These are phyloP conservation scores for Vultur gryphus DNA, from an alignment of 2,797 vertebrate genomes.

Conservation along the genomic window DNA sequence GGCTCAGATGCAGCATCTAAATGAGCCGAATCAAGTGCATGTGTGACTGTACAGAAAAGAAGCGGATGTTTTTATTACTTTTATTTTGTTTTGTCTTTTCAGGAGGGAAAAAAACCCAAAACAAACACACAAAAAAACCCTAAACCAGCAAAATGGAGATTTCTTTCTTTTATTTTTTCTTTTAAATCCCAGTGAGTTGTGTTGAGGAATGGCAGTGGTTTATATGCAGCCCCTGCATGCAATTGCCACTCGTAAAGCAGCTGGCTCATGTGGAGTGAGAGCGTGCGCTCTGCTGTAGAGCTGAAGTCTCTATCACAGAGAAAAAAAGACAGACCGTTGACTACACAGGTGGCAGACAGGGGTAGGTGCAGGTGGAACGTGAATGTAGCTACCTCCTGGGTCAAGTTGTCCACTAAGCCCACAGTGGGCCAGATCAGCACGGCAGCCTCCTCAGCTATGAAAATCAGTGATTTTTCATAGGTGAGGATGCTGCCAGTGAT, in stretches of 20 bases:
- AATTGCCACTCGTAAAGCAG: background rate
- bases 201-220: background rate
- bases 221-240: background rate
- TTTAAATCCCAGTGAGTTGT: background rate
- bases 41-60: background rate
- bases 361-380: background rate
- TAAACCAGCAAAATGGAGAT: background rate
- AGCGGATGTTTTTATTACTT: background rate
- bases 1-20: background rate
- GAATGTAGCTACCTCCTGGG: background rate
- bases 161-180: background rate
- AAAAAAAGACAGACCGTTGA: background rate
- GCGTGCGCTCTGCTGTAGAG: conserved; percentile 24
- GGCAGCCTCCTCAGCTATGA: background rate
- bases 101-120: background rate
- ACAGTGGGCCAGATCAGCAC: background rate
- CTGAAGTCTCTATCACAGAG: background rate
- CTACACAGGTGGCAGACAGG: background rate
- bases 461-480: background rate
- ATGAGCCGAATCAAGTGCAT: background rate
- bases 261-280: background rate
- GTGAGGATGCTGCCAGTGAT: background rate
- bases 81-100: background rate
- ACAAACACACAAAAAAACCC: background rate
- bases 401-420: background rate